Conservation (phyloP, 2,797 vertebrate species). For the Acanthis flammea region DNA sequence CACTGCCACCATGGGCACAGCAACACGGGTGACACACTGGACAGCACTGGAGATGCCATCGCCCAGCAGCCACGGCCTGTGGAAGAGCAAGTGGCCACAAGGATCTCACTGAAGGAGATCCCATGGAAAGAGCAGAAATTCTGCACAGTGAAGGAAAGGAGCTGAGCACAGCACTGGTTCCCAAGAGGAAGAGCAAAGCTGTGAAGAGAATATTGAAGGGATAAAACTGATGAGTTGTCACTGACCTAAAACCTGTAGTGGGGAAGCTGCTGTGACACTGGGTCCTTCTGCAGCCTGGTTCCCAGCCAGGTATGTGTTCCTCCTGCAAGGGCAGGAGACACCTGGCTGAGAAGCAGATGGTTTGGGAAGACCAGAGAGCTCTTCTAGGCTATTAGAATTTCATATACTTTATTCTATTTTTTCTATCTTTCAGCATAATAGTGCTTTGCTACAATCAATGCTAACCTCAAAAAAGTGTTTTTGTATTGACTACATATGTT, state of each 20-base stretch:
- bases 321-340: not conserved
- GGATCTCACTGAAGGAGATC: not conserved
- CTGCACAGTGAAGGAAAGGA: not conserved
- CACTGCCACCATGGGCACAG: fast-evolving
- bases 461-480: not conserved
- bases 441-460: not conserved
- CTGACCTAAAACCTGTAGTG: not conserved
- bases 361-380: not conserved
- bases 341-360: not conserved
- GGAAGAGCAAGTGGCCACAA: not conserved
- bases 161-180: not conserved
- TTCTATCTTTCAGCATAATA: not conserved
- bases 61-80: fast-evolving
- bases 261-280: not conserved
- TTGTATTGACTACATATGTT: not conserved
- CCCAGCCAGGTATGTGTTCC: not conserved
- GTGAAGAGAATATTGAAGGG: not conserved
- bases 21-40: not conserved
- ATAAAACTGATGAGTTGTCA: not conserved
- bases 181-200: not conserved
- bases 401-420: not conserved
- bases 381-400: not conserved
- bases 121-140: not conserved
- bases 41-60: fast-evolving
- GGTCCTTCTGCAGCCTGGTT: not conserved